Evolutionary conservation across 2,113 vertebrate species (phyloP).

Genomic region (Apaloderma vittatum): DNA sequence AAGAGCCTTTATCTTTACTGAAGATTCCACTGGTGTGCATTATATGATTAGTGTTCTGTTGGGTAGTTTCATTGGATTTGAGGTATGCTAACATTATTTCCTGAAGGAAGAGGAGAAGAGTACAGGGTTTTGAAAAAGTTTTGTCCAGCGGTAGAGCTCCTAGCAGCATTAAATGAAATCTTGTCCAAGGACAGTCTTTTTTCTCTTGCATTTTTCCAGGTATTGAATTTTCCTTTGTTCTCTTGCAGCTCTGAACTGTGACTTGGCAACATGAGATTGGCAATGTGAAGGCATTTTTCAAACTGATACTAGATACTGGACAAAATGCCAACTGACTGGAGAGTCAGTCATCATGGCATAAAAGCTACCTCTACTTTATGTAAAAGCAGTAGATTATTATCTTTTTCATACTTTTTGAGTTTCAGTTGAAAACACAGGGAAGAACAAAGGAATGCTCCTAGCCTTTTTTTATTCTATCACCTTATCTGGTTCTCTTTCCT

Average conservation of each 20-base stretch:
- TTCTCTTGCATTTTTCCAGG: slow-evolving; percentile 17
- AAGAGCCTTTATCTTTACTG: background rate
- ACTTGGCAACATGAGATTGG: background rate
- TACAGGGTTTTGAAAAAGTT: background rate
- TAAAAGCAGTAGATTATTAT: background rate
- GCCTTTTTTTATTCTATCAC: background rate
- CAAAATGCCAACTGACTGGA: slow-evolving; percentile 12
- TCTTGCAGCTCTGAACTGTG: background rate
- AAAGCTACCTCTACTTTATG: background rate
- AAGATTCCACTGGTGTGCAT: background rate
- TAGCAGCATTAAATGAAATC: slow-evolving; percentile 2
- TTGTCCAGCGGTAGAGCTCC: background rate
- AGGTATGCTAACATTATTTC: background rate
- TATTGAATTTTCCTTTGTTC: slow-evolving; percentile 29
- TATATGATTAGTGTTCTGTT: background rate
- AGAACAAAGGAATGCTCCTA: background rate
- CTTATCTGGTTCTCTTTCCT: background rate
- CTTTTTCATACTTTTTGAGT: background rate
- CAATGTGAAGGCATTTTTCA: slow-evolving; percentile 15
- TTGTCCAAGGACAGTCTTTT: background rate
- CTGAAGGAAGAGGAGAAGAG: background rate
- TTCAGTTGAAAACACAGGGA: background rate
- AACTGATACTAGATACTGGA: background rate
- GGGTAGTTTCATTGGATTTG: background rate
- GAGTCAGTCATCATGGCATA: background rate